Evolutionary conservation across 37 sponge, comb jelly and placozoan species (phyloP), one percentile per base, ranked within the genome.

Genomic region (Crambe crambe): DNA sequence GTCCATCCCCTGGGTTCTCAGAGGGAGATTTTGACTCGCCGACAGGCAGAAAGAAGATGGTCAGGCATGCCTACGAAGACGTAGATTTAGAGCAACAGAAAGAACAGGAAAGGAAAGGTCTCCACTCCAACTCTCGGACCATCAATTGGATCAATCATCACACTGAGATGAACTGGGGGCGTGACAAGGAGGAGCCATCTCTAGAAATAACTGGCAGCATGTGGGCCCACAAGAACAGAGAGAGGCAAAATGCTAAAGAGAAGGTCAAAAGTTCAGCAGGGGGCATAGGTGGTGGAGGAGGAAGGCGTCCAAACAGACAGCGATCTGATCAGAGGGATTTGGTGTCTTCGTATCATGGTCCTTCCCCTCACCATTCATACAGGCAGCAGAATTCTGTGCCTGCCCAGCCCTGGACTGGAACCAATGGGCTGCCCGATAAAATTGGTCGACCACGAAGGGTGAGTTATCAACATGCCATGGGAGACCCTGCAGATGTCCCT

Each of bases 121-220:
- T 30, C 2, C 18, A 57, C 10, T 21, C 47, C 1, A 2, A 61
- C 57, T 67, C 79, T 22, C 47, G 69, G 9, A 79, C 79, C 2
- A 12, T 9, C 1, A 66, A 54, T 37, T 79, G 79, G 79, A 54
- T 79, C 29, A 68, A 79, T 25, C 37, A 37, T 22, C 79, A 79
- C 69, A 66, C 2, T 6, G 79, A 79, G n/a, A 67, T 67, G 56
- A 43, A 41, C 68, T 79, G 79, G 79, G 77, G 77, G 4, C 59
- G 59, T 3, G 65, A 77, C 12, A 12, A 21, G 15, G 60, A 47
- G 25, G 21, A 23, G 26, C 17, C 4, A 3, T 22, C 35, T 9
- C 17, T 21, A 32, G 76, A 81, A 22, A 5, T 34, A 17, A 31
- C 27, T 22, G 82, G 82, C 26, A 82, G 74, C 74, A 63, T 82